These are phyloP conservation scores for Phylloscopus trochiloides DNA, from an alignment of 2,113 vertebrate genomes.

Conservation along the genomic window DNA sequence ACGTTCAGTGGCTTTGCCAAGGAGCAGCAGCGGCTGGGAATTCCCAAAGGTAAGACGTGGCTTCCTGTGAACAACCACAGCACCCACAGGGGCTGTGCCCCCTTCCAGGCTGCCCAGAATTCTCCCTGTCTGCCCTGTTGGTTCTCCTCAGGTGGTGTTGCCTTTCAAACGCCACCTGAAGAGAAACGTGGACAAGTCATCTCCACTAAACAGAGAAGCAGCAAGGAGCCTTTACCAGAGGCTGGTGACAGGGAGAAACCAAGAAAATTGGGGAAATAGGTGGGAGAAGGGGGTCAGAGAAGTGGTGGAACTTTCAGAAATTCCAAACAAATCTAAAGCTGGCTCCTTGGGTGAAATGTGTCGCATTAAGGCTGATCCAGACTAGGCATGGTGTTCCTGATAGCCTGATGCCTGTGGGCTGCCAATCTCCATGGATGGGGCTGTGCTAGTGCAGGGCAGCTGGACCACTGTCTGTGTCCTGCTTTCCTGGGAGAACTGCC, in stretches of 20 bases:
- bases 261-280: not conserved
- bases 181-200: not conserved
- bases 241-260: not conserved
- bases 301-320: not conserved
- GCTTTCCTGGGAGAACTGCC: not conserved
- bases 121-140: not conserved
- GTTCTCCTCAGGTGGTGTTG: not conserved
- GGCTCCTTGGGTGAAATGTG: rapidly evolving
- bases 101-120: not conserved
- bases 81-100: not conserved
- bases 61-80: rapidly evolving
- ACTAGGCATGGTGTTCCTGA: rapidly evolving
- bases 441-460: not conserved
- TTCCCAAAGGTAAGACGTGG: slow-evolving; percentile 88
- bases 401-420: not conserved
- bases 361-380: rapidly evolving
- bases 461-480: not conserved
- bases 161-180: not conserved
- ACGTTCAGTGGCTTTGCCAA: slow-evolving; percentile 97
- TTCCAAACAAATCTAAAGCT: not conserved
- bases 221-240: not conserved
- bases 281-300: not conserved
- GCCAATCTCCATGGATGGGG: rapidly evolving
- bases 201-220: not conserved
- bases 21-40: slow-evolving; percentile 92